Evolutionary conservation across 2,113 vertebrate genomes (phyloP).

Genomic region (Lepus timidus): DNA sequence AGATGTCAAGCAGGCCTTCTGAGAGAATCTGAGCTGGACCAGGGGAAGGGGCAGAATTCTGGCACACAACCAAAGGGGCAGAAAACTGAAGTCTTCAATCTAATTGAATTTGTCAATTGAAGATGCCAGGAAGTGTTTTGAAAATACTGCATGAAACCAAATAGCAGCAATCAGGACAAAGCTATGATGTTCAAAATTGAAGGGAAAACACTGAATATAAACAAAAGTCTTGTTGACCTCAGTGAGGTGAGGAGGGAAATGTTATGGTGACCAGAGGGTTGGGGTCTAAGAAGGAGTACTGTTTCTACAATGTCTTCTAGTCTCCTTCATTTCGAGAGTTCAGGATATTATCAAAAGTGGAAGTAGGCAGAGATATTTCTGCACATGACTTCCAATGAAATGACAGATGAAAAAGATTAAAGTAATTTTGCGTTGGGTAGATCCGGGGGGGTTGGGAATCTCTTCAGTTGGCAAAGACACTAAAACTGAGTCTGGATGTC

Average conservation of each 20-base stretch:
- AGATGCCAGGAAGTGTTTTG: neutral
- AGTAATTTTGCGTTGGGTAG: neutral
- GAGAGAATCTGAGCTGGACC: neutral
- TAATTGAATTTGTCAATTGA: neutral
- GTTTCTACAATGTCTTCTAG: neutral
- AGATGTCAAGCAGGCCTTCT: neutral
- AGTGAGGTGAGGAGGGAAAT: neutral
- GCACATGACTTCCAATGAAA: neutral
- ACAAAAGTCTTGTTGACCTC: neutral
- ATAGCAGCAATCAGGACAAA: neutral
- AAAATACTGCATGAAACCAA: neutral
- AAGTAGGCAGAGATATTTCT: neutral
- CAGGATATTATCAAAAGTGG: neutral
- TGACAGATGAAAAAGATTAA: neutral
- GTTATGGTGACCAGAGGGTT: neutral
- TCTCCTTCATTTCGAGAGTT: neutral
- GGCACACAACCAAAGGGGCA: neutral
- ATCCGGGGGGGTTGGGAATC: neutral
- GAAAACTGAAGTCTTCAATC: neutral
- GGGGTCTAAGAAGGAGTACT: neutral
- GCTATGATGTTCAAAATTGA: neutral
- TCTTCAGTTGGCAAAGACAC: neutral
- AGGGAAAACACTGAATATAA: neutral
- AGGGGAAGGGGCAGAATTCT: neutral
- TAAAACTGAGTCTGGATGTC: neutral